Evolutionary conservation across 2,888 invertebrate species (phyloP).

Genomic region (Nezara viridula): DNA sequence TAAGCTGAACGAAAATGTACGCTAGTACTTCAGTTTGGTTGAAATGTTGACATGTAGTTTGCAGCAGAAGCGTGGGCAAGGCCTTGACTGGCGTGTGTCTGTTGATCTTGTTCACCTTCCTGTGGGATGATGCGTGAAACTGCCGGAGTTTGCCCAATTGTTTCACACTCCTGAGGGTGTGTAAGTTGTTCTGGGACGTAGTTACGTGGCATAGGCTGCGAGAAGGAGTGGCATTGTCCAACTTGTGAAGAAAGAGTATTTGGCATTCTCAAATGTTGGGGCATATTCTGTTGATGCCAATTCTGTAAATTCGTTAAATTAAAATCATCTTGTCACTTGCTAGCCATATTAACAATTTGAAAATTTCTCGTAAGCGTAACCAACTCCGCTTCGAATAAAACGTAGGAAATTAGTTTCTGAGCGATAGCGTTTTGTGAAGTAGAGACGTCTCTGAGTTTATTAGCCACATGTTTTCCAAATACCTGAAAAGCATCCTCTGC

Average conservation of each 20-base stretch:
- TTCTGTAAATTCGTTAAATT: not conserved
- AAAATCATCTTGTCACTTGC: not conserved
- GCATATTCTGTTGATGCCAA: conserved; percentile 64
- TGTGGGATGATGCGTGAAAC: too few relatives aligned
- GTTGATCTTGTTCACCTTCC: too few relatives aligned
- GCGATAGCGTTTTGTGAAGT: conserved; percentile 24
- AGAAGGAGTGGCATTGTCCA: conserved; percentile 61
- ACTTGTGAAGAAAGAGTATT: conserved; percentile 59
- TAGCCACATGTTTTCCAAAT: conserved; percentile 45
- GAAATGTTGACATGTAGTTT: not conserved
- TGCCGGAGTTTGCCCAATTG: too few relatives aligned
- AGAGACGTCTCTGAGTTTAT: conserved; percentile 35
- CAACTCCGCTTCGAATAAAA: conserved; percentile 64
- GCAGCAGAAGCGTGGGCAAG: too few relatives aligned
- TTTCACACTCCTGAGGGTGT: too few relatives aligned
- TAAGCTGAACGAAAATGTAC: not conserved
- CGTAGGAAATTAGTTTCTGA: conserved; percentile 61
- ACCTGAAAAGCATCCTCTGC: conserved; percentile 10
- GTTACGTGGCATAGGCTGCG: conserved; percentile 63
- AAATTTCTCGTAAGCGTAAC: conserved; percentile 64
- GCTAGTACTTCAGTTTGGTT: not conserved
- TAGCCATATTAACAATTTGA: conserved; percentile 65
- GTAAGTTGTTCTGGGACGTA: conserved; percentile 63
- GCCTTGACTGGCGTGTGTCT: too few relatives aligned
- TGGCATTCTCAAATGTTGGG: conserved; percentile 61